Percentiles rank a stretch among this genome's conserved stretches.
These are phyloP conservation scores for Tipula helvola DNA, from an alignment of 2,888 invertebrate species.

Conservation along the genomic window DNA sequence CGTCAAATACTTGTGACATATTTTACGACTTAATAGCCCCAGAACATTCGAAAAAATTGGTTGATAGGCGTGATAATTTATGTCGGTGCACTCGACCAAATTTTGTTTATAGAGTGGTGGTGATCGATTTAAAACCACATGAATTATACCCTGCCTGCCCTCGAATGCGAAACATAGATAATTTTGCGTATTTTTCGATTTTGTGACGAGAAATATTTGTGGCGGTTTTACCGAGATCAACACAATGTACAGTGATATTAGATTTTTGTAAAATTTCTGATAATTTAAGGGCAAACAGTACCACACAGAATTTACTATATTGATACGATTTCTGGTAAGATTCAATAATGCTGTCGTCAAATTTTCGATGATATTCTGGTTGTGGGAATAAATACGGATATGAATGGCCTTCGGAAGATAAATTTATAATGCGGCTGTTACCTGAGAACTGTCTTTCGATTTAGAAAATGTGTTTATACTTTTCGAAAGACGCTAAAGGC, in stretches of 20 bases:
- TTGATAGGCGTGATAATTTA: slow-evolving; percentile 8
- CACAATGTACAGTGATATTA: slow-evolving; percentile 32
- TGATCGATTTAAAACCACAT: slow-evolving; percentile 29
- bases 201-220: slow-evolving; percentile 33
- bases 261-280: slow-evolving; percentile 21
- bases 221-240: slow-evolving; percentile 37
- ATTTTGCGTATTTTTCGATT: slow-evolving; percentile 21
- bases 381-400: slow-evolving; percentile 11
- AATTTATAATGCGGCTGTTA: slow-evolving; percentile 36
- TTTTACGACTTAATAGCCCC: slow-evolving; percentile 14
- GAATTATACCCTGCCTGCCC: slow-evolving; percentile 35
- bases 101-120: slow-evolving; percentile 15
- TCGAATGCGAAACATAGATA: slow-evolving; percentile 32
- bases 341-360: slow-evolving; percentile 13
- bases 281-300: slow-evolving; percentile 15
- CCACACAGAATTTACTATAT: slow-evolving; percentile 17
- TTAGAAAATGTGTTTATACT: too few relatives aligned
- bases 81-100: slow-evolving; percentile 4
- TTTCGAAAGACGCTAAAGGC: too few relatives aligned
- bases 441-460: slow-evolving; percentile 30
- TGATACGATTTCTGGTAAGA: slow-evolving; percentile 14
- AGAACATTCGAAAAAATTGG: slow-evolving; percentile 9
- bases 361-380: slow-evolving; percentile 15
- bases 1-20: slow-evolving; percentile 13
- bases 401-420: slow-evolving; percentile 35